These are phyloP conservation scores for Callimorpha dominula DNA, from an alignment of 2,888 invertebrate genomes.

Conservation along the genomic window DNA sequence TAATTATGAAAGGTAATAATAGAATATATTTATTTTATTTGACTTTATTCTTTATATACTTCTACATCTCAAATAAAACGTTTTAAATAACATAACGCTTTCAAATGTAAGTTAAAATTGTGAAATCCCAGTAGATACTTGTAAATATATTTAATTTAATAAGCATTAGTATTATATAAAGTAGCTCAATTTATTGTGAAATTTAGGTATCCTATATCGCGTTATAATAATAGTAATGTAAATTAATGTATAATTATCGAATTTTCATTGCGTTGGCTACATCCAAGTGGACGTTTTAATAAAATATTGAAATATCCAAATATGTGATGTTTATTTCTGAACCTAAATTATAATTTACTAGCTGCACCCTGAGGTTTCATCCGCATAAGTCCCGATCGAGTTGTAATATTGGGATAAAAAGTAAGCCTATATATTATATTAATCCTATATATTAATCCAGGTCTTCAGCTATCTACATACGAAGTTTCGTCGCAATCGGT, in stretches of 20 bases:
- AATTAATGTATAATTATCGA: constrained; percentile 56
- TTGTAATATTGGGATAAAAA: no score
- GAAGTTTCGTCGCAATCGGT: no score
- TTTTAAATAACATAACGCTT: constrained; percentile 14
- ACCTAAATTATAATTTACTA: no score
- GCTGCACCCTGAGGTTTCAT: no score
- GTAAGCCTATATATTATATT: no score
- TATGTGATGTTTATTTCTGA: constrained; percentile 39
- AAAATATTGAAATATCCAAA: constrained; percentile 59
- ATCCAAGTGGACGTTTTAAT: constrained; percentile 62
- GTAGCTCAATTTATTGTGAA: constrained; percentile 58
- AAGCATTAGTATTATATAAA: constrained; percentile 31
- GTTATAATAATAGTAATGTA: constrained; percentile 47
- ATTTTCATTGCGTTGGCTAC: constrained; percentile 55
- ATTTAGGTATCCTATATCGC: constrained; percentile 33
- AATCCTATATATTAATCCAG: no score
- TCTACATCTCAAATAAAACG: constrained; percentile 8
- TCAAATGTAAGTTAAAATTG: constrained; percentile 29
- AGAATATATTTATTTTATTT: constrained; percentile 12
- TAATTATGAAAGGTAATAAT: neutral
- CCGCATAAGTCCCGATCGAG: no score
- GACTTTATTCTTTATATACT: constrained; percentile 17
- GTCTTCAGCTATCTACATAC: no score
- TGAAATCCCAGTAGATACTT: constrained; percentile 39
- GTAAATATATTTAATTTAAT: constrained; percentile 45